Evolutionary conservation across 2,888 invertebrate genomes (phyloP), one percentile per base, ranked within the genome.

Genomic region (Anoplius nigerrimus): DNA sequence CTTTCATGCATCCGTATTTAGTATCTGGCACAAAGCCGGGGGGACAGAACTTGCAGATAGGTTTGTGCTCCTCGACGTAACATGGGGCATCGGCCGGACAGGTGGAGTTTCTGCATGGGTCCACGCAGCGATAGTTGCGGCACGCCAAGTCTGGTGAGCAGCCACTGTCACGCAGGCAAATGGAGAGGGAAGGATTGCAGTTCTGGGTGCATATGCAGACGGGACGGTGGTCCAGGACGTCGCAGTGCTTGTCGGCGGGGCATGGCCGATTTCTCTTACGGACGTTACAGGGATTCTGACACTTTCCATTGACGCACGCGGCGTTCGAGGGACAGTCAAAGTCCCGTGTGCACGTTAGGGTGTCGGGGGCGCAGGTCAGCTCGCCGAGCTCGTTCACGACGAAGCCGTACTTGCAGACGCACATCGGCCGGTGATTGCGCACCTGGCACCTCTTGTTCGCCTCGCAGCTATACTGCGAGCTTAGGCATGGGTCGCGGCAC

Each of bases 41-140:
- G 88, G 97, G 96, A 92, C 97, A 97, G 93, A 95, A 96, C 93
- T 96, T 96, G 95, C 97, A 97, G 90, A 95, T 94, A 84, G 97
- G 95, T 91, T 95, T 95, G 92, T 97, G 97, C 90, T 97, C 95
- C 93, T 97, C 96, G 85, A 97, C 97, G 90, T 94, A 94, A 92
- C 97, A 97, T 85, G 97, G 97, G 82, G 95, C 94, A 88, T 93
- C 93, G 84, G 92, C 92, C 85, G 95, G 94, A 90, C 97, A 97
- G 90, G 94, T 94, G 87, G 94, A 94, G 87, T 93, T 93, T 89
- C 92, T 92, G 91, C 97, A 97, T 80, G 97, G 97, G 90, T 97
- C 95, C 90, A 95, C 93, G 90, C 97, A 97, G 90, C 95, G 93
- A 90, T 95, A 96, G 89, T 95, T 95, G 89, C 93, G 93, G 90